Evolutionary conservation across 2,113 vertebrate genomes (phyloP).

Genomic region (Octodon degus): DNA sequence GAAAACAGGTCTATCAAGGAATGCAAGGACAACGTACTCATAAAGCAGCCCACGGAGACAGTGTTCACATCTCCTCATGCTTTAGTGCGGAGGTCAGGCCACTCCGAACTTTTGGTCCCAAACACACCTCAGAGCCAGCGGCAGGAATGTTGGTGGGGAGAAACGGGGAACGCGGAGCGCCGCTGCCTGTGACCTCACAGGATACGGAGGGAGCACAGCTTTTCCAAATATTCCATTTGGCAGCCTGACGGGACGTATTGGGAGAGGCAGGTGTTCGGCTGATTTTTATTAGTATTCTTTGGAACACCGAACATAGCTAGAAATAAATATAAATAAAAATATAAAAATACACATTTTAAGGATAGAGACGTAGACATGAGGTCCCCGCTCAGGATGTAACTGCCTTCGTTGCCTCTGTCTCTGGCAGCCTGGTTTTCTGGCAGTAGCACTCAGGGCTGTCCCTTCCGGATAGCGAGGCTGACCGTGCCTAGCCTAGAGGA

Average conservation of each 20-base stretch:
- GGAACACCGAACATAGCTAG: neutral
- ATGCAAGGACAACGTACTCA: slow-evolving; percentile 60
- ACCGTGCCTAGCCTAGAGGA: rapidly evolving
- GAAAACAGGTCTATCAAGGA: slow-evolving; percentile 54
- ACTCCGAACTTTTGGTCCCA: slow-evolving; percentile 23
- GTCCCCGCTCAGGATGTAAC: neutral
- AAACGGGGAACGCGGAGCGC: neutral
- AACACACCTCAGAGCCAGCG: neutral
- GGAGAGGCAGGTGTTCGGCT: neutral
- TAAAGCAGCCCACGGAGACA: neutral
- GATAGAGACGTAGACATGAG: neutral
- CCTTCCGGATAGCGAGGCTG: neutral
- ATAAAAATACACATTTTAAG: neutral
- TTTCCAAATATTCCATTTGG: slow-evolving; percentile 11
- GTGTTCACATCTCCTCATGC: neutral
- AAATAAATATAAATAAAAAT: neutral
- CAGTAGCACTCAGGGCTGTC: neutral
- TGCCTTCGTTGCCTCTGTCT: rapidly evolving
- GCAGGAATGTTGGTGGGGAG: slow-evolving; percentile 60
- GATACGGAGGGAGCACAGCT: neutral
- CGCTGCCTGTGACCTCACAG: neutral
- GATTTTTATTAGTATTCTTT: neutral
- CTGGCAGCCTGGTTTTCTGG: neutral
- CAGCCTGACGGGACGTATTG: neutral
- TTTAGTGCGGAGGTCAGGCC: slow-evolving; percentile 14